A percentile compares a stretch with the other conserved stretches of the same genome.
These are phyloP conservation scores for Vidua chalybeata DNA, from an alignment of 2,113 vertebrate species.

Conservation along the genomic window DNA sequence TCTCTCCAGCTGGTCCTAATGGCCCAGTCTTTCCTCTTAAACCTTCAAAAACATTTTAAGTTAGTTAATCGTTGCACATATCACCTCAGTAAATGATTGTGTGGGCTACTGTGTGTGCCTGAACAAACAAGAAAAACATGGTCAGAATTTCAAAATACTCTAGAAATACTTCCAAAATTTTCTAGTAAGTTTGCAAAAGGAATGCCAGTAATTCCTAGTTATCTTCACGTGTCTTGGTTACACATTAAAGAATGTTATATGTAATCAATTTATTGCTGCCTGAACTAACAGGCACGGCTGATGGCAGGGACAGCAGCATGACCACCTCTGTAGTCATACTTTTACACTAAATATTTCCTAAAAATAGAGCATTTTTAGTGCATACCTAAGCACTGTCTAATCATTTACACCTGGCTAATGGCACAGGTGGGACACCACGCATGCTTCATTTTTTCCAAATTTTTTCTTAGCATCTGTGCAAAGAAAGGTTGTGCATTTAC, in stretches of 20 bases:
- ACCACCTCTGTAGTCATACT: background rate
- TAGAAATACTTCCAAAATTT: background rate
- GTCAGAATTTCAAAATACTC: background rate
- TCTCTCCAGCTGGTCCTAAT: conserved; percentile 84
- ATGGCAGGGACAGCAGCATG: background rate
- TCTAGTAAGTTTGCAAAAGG: background rate
- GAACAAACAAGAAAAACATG: background rate
- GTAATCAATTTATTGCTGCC: background rate
- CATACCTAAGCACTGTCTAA: background rate
- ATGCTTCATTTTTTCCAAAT: background rate
- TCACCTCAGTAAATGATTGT: background rate
- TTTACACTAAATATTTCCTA: background rate
- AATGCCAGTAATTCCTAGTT: background rate
- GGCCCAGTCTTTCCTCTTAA: conserved; percentile 88
- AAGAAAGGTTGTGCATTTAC: background rate
- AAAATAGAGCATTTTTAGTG: background rate
- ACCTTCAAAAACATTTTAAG: conserved; percentile 80
- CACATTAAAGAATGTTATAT: background rate
- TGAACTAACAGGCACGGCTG: background rate
- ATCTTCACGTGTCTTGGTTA: background rate
- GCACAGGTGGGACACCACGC: background rate
- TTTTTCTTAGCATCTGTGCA: background rate
- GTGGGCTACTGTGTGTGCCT: conserved; percentile 13
- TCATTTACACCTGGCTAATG: background rate
- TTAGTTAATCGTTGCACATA: conserved; percentile 28